Percentiles rank a stretch among this genome's conserved stretches.
Conservation (phyloP, 2,113 vertebrate genomes). For the Sisor rabdophorus region DNA sequence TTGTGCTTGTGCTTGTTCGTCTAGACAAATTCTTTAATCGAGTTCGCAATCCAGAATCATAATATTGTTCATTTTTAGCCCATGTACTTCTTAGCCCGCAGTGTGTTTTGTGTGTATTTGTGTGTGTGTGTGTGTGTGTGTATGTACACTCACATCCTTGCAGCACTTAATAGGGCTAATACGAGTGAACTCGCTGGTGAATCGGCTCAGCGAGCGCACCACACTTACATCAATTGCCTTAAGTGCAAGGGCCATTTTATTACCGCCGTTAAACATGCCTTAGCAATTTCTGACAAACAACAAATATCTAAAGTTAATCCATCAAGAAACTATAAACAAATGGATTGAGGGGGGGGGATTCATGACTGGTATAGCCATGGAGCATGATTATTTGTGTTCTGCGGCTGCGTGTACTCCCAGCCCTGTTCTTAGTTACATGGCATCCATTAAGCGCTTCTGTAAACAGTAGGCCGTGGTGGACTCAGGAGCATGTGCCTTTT, state of each 20-base stretch:
- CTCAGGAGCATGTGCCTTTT: conserved; percentile 25
- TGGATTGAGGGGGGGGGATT: conserved; percentile 34
- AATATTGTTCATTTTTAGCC: background rate
- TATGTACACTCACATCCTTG: background rate
- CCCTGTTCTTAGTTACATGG: conserved; percentile 28
- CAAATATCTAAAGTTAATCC: conserved; percentile 48
- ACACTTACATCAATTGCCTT: conserved; percentile 39
- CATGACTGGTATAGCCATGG: conserved; percentile 21
- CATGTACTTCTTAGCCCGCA: background rate
- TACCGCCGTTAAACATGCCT: conserved; percentile 39
- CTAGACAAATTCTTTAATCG: conserved; percentile 12
- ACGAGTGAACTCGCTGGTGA: background rate
- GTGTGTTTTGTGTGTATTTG: background rate
- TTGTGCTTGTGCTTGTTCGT: background rate
- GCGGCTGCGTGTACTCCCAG: conserved; percentile 29
- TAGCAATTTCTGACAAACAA: conserved; percentile 48
- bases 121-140: background rate
- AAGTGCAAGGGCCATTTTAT: conserved; percentile 34
- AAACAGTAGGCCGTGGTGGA: conserved; percentile 39
- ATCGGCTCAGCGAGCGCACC: background rate
- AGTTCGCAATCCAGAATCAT: background rate
- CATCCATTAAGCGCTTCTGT: conserved; percentile 46
- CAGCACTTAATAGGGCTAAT: conserved; percentile 17
- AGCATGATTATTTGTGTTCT: conserved; percentile 44
- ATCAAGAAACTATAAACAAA: conserved; percentile 51